Percentiles rank a stretch among this genome's conserved stretches.
phyloP scores from a whole-genome alignment of 2,797 vertebrate species.

The Tokudaia muenninki region DNA sequence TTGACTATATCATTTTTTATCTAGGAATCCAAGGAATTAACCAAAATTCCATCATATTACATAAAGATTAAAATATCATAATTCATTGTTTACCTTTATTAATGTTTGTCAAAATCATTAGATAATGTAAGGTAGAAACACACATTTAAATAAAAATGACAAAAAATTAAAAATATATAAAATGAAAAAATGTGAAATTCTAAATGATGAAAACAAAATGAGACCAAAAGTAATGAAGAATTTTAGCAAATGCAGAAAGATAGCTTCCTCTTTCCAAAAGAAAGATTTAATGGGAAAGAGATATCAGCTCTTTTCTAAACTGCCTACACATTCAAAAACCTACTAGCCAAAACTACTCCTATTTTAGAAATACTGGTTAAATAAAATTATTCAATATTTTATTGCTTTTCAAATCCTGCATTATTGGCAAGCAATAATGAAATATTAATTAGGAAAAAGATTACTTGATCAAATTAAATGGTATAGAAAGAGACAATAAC shows the following conservation, averaged over 20 bases:
- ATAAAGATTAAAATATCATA: background rate
- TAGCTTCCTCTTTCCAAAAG: background rate
- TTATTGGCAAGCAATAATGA: background rate
- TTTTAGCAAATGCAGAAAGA: background rate
- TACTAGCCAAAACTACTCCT: background rate
- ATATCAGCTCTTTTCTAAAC: background rate
- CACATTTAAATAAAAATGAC: background rate
- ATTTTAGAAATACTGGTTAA: background rate
- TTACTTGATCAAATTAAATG: no score
- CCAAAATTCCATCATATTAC: background rate
- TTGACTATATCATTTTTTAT: background rate
- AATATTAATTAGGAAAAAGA: background rate
- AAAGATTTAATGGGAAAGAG: background rate
- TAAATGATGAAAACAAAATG: background rate
- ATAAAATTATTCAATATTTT: background rate
- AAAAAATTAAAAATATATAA: background rate
- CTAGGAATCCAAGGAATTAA: background rate
- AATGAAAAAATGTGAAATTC: background rate
- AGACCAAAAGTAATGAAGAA: background rate
- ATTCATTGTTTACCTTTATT: background rate
- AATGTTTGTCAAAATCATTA: background rate
- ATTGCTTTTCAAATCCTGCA: background rate
- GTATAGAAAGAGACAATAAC: background rate
- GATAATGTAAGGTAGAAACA: background rate
- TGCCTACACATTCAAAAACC: background rate